A percentile compares a stretch with the other conserved stretches of the same genome.
These are phyloP conservation scores for Aethes cnicana DNA, from an alignment of 2,888 invertebrate genomes.

Conservation along the genomic window DNA sequence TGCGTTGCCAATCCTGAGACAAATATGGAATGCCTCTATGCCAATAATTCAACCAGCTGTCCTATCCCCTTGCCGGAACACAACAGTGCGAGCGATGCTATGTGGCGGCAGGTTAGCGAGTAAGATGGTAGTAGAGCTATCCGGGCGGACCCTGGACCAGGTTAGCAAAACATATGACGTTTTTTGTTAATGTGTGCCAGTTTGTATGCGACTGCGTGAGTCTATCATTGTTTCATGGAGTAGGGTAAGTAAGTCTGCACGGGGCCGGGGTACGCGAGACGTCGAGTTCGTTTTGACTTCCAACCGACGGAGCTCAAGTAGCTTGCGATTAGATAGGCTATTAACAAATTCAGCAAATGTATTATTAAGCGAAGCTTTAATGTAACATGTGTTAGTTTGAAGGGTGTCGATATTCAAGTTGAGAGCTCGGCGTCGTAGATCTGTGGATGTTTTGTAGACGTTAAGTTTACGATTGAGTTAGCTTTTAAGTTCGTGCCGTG, in stretches of 20 bases:
- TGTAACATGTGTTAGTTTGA: constrained; percentile 62
- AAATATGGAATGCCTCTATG: too few relatives aligned
- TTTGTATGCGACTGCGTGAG: too few relatives aligned
- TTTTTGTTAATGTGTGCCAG: too few relatives aligned
- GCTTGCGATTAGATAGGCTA: constrained; percentile 79
- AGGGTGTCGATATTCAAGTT: constrained; percentile 42
- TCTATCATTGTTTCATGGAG: constrained; percentile 61
- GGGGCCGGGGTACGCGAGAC: constrained; percentile 65
- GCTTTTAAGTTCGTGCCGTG: constrained; percentile 23
- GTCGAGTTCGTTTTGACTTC: constrained; percentile 58
- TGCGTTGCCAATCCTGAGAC: too few relatives aligned
- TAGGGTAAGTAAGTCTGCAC: constrained; percentile 60
- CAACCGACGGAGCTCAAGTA: constrained; percentile 61
- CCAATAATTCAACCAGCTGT: too few relatives aligned
- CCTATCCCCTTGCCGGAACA: too few relatives aligned
- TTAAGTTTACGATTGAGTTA: constrained; percentile 20
- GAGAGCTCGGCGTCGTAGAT: constrained; percentile 55
- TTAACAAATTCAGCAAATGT: constrained; percentile 77
- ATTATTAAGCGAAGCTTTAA: constrained; percentile 75
- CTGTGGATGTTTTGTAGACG: constrained; percentile 40
- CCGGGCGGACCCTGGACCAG: too few relatives aligned
- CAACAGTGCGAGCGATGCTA: too few relatives aligned
- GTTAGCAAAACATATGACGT: too few relatives aligned
- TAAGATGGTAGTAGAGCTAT: too few relatives aligned
- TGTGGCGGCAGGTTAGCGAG: too few relatives aligned